phyloP scores from a whole-genome alignment of 2,797 vertebrate genomes.

The Acanthis flammea region DNA sequence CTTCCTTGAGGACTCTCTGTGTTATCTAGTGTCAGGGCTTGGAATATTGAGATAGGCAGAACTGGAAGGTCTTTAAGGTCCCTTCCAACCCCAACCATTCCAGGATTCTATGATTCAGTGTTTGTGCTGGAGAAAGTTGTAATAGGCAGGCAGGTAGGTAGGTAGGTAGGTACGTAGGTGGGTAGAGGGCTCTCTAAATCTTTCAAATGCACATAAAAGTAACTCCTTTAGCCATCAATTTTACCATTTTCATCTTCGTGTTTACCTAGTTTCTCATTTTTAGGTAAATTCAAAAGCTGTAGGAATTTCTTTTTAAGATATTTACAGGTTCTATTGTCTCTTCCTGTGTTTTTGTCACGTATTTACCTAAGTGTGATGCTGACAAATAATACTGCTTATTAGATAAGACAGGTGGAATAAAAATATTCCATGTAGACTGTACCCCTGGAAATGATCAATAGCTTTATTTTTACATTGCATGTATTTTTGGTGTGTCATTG shows the following conservation, averaged over 20 bases:
- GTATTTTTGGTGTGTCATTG: slow-evolving; percentile 47
- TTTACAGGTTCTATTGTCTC: background rate
- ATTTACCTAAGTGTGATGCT: background rate
- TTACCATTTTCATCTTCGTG: background rate
- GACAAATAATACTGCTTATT: background rate
- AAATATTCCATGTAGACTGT: slow-evolving; percentile 11
- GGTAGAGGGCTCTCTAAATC: background rate
- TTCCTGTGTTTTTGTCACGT: background rate
- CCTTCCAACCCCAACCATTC: background rate
- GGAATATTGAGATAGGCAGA: background rate
- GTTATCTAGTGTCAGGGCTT: background rate
- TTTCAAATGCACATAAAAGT: background rate
- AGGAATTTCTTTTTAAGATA: background rate
- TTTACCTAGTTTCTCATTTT: background rate
- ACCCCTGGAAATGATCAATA: slow-evolving; percentile 37
- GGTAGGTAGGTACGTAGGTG: too few relatives aligned
- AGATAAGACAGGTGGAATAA: background rate
- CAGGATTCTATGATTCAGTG: background rate
- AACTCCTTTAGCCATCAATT: background rate
- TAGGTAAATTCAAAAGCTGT: background rate
- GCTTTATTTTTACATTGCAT: slow-evolving; percentile 52
- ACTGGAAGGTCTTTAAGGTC: background rate
- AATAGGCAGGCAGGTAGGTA: background rate
- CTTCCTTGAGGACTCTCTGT: background rate
- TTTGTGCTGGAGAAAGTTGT: background rate